Base-by-base conservation (phyloP, 2,888 invertebrate species). In the Stegana nigrithorax region DNA sequence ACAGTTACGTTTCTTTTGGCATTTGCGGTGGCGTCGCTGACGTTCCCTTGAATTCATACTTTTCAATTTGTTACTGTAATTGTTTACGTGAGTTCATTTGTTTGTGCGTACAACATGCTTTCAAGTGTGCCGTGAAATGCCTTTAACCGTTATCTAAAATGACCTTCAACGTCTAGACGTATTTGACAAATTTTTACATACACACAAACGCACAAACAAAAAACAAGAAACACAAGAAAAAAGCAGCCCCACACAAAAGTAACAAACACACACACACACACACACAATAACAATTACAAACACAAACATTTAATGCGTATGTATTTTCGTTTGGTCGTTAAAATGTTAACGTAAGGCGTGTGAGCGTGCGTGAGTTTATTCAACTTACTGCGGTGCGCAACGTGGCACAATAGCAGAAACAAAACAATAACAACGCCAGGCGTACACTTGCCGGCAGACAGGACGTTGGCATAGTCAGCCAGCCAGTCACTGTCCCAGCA, bases 141-240 rank as follows among this genome's bases (percentile, higher is more conserved):
- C 67, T 60, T 64, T 59, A 70, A 69, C 71, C 67, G 64, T 75
- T 69, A 63, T 67, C 61, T 67, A 42, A 66, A 71, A 65, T 72
- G 78, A 73, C 78, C 78, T 79, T 79, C 78, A 69, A 59, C 59
- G 78, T 78, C 78, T 78, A 78, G 78, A 78, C 78, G 53, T 64
- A 71, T 78, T 78, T 77, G 75, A 77, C 73, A 78, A 73, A 67
- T 68, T 72, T 71, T 68, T 68, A 72, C 67, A 65, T 59, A 66
- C 50, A 67, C 64, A 66, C 57, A 67, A 62, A 67, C 63, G 59
- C 44, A 62, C 63, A 60, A 60, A 61, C 5, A 27, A 32, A 14
- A 36, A 17, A 36, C 19, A 32, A 39, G 21, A 5, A 17, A 53
- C 32, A 14, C 32, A 42, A 5, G 19, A 3, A 14, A 19, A 3